Evolutionary conservation across 2,888 invertebrate species (phyloP).

Genomic region (Achlya flavicornis): DNA sequence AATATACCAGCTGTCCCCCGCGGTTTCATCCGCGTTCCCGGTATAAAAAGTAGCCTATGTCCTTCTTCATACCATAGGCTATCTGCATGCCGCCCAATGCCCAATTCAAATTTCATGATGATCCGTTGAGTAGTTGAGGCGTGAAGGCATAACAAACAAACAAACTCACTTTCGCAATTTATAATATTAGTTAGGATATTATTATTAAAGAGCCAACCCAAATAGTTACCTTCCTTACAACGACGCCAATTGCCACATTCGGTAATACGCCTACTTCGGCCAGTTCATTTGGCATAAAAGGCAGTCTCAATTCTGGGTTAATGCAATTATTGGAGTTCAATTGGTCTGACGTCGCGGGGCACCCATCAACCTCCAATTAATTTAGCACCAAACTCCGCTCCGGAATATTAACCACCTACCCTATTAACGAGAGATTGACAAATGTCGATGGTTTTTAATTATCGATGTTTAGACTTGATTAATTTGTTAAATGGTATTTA

Average conservation of each 20-base stretch:
- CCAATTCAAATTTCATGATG: too few species aligned
- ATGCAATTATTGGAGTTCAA: constrained; percentile 62
- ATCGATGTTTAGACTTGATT: neutral
- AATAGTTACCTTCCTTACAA: neutral
- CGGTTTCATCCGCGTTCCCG: too few species aligned
- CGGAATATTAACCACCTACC: constrained; percentile 20
- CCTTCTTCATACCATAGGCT: too few species aligned
- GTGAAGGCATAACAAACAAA: too few species aligned
- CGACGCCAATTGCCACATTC: neutral
- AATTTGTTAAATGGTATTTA: too few species aligned
- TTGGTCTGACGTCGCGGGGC: constrained; percentile 43
- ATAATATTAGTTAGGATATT: too few species aligned
- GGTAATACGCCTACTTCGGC: neutral
- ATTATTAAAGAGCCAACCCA: too few species aligned
- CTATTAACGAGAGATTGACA: neutral
- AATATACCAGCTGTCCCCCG: too few species aligned
- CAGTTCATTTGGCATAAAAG: constrained; percentile 40
- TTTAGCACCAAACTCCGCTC: constrained; percentile 26
- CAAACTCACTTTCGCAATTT: too few species aligned
- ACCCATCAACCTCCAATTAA: constrained; percentile 43
- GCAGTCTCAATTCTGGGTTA: constrained; percentile 46
- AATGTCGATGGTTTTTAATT: neutral
- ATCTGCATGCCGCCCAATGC: too few species aligned
- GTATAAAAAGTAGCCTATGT: too few species aligned
- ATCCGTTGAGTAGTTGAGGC: too few species aligned